Evolutionary conservation across 2,113 vertebrate genomes (phyloP).

Genomic region (Gymnorhina tibicen): DNA sequence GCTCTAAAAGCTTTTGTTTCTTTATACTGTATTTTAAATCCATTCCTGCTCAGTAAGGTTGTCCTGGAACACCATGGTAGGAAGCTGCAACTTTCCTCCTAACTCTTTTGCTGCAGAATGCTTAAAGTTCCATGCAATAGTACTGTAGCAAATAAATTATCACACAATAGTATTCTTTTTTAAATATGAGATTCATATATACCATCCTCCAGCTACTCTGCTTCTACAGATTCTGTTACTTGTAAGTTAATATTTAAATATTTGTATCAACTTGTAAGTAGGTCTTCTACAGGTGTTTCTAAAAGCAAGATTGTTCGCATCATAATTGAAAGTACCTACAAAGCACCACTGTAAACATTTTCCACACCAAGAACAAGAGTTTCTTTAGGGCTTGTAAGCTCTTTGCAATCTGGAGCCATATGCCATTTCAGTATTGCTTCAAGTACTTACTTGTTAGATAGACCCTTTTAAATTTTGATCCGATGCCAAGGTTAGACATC

Average conservation of each 20-base stretch:
- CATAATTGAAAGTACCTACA: conserved; percentile 41
- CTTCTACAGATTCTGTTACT: not conserved
- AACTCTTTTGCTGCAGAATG: not conserved
- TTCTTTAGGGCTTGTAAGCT: conserved; percentile 43
- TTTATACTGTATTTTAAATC: not conserved
- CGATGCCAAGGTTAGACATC: conserved; percentile 36
- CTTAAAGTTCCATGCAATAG: not conserved
- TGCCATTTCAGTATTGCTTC: conserved; percentile 21
- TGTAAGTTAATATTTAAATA: not conserved
- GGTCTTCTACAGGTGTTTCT: conserved; percentile 1
- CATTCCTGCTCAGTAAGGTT: not conserved
- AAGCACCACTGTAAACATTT: conserved; percentile 43
- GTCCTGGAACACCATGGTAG: not conserved
- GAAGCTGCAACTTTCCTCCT: not conserved
- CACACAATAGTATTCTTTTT: not conserved
- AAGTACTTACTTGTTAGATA: conserved; percentile 38
- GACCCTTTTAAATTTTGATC: conserved; percentile 11
- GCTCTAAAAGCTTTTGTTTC: not conserved
- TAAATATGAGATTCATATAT: not conserved
- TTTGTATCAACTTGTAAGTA: not conserved
- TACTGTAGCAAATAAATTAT: not conserved
- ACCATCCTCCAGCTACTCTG: not conserved
- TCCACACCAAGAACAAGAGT: conserved; percentile 18
- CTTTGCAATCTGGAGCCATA: conserved; percentile 57
- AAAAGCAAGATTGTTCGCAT: not conserved